phyloP scores from a whole-genome alignment of 2,888 invertebrate genomes.

The Cremastinae sp. region DNA sequence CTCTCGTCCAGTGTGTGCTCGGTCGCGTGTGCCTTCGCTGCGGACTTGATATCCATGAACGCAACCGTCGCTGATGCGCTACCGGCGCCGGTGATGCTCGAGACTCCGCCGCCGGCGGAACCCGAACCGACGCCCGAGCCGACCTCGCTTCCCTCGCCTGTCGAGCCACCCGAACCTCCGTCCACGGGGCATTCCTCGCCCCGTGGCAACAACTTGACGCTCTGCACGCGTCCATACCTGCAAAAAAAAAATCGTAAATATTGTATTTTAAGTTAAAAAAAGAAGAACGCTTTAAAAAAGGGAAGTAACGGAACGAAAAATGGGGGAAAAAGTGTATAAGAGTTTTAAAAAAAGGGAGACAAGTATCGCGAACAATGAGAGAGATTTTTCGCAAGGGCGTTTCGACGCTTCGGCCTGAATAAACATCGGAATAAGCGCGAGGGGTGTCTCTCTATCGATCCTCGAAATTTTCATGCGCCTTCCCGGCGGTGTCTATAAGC shows the following conservation, averaged over 20 bases:
- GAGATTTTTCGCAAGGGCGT: not conserved
- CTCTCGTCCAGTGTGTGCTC: slow-evolving; percentile 94
- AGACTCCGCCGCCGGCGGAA: slow-evolving; percentile 81
- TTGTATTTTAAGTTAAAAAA: not conserved
- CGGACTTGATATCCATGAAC: slow-evolving; percentile 98
- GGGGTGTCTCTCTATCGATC: not conserved
- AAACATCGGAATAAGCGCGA: not conserved
- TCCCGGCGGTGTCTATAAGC: no score
- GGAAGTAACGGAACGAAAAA: no score
- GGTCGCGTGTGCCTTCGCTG: slow-evolving; percentile 95
- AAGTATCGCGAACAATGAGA: no score
- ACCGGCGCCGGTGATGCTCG: slow-evolving; percentile 84
- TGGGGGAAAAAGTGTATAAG: no score
- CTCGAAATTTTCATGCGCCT: no score
- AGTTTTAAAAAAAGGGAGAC: no score
- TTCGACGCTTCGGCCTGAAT: not conserved
- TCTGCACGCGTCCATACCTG: slow-evolving; percentile 99
- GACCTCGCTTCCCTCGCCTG: slow-evolving; percentile 80
- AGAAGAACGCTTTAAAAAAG: no score
- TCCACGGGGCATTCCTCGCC: slow-evolving; percentile 81
- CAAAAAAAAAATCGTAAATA: slow-evolving; percentile 64
- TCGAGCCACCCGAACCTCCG: slow-evolving; percentile 81
- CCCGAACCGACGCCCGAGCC: slow-evolving; percentile 74
- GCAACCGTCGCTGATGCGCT: slow-evolving; percentile 93
- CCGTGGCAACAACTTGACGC: slow-evolving; percentile 93